Percentiles rank a stretch among this genome's conserved stretches.
Conservation (phyloP, 1,140 invertebrate species). For the Andricus grossulariae region DNA sequence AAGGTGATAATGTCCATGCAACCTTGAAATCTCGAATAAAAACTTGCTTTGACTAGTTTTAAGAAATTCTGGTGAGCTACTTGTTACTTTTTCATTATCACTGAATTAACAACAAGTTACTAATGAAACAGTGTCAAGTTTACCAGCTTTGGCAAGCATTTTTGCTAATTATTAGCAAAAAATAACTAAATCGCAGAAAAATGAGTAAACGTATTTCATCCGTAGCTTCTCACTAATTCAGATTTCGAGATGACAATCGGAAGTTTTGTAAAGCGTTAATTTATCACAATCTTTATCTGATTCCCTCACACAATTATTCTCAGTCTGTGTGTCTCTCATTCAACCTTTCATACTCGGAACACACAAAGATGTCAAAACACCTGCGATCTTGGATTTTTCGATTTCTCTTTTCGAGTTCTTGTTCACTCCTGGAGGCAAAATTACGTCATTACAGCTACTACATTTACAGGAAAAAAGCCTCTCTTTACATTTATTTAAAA, state of each 20-base stretch:
- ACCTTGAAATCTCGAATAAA: constrained; percentile 15
- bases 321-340: neutral
- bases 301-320: neutral
- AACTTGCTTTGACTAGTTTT: constrained; percentile 24
- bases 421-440: neutral
- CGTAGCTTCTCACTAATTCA: neutral
- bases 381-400: constrained; percentile 21
- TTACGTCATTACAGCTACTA: constrained; percentile 17
- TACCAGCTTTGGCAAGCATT: neutral
- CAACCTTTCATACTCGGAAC: neutral
- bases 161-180: too few relatives aligned
- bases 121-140: neutral
- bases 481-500: constrained; percentile 15
- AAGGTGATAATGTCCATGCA: constrained; percentile 11
- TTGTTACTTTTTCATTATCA: too few relatives aligned
- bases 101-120: too few relatives aligned
- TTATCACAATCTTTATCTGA: constrained; percentile 11
- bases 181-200: too few relatives aligned
- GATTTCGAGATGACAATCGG: constrained; percentile 13
- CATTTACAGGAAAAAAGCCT: constrained; percentile 32
- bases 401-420: constrained; percentile 17
- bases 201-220: too few relatives aligned
- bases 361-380: constrained; percentile 7
- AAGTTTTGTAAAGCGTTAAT: constrained; percentile 26
- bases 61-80: neutral